These are phyloP conservation scores for Brachionus sp. DNA, from an alignment of 1,140 invertebrate genomes.

Conservation along the genomic window DNA sequence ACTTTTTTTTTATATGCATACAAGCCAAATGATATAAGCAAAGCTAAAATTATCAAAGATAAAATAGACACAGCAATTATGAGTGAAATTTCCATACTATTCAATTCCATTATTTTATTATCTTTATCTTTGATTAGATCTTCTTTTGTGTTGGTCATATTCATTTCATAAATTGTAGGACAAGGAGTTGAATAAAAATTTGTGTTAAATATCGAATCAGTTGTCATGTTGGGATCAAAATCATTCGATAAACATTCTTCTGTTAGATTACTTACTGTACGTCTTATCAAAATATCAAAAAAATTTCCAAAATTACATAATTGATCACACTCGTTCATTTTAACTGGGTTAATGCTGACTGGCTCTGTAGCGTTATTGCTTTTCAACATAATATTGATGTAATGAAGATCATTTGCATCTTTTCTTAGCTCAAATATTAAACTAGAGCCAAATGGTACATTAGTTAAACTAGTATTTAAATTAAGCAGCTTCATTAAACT, in stretches of 20 bases:
- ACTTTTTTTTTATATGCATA: not conserved
- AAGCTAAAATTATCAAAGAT: not conserved
- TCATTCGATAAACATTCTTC: not conserved
- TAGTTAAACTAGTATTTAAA: not conserved
- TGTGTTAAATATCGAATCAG: not conserved
- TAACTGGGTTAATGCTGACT: not conserved
- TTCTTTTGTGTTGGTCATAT: not conserved
- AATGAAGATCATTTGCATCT: constrained; percentile 15
- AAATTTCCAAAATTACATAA: constrained; percentile 44
- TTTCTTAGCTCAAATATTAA: constrained; percentile 39
- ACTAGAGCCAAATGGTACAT: not conserved
- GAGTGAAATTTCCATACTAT: not conserved
- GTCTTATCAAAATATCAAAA: not conserved
- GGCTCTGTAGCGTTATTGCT: not conserved
- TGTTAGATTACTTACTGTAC: not conserved
- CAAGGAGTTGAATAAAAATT: constrained; percentile 8
- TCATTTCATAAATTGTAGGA: not conserved
- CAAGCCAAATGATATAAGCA: constrained; percentile 5
- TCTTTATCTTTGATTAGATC: not conserved
- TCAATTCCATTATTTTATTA: not conserved
- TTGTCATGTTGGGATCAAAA: not conserved
- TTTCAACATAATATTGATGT: constrained; percentile 12
- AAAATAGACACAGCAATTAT: not conserved
- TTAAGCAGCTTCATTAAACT: constrained; percentile 7
- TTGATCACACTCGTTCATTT: constrained; percentile 4